phyloP scores from a whole-genome alignment of 2,797 vertebrate genomes.

The Takifugu rubripes region DNA sequence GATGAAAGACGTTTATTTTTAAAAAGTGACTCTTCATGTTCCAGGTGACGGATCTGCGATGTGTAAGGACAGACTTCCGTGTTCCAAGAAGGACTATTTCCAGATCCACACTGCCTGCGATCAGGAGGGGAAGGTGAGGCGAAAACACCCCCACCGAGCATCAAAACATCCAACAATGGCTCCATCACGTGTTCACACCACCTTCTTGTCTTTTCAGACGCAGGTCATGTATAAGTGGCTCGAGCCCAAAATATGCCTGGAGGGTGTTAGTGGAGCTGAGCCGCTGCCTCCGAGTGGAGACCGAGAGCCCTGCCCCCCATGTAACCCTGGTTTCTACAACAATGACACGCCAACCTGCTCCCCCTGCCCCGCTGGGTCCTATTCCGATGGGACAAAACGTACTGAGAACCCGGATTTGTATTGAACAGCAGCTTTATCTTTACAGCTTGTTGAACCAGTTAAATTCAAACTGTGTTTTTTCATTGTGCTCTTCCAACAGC shows the following conservation, averaged over 20 bases:
- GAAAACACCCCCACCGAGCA: not conserved
- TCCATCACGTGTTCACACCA: not conserved
- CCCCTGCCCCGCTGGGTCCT: slow-evolving; percentile 85
- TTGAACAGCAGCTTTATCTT: not conserved
- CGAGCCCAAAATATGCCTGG: slow-evolving; percentile 92
- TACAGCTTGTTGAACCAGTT: not conserved
- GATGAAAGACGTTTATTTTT: not conserved
- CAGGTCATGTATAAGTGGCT: slow-evolving; percentile 94
- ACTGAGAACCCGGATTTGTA: slow-evolving; percentile 14
- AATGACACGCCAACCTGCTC: slow-evolving; percentile 87
- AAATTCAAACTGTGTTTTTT: not conserved
- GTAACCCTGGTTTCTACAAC: slow-evolving; percentile 96
- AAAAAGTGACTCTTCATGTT: slow-evolving; percentile 1
- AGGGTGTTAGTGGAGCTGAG: slow-evolving; percentile 77
- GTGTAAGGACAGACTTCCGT: slow-evolving; percentile 82
- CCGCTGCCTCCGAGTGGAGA: slow-evolving; percentile 86
- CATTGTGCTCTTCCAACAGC: slow-evolving; percentile 61
- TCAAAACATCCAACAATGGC: not conserved
- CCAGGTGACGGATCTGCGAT: slow-evolving; percentile 85
- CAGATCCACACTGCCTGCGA: slow-evolving; percentile 93
- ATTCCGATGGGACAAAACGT: slow-evolving; percentile 86
- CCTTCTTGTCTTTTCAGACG: slow-evolving; percentile 74
- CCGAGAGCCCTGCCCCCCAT: slow-evolving; percentile 90
- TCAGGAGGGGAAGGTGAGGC: slow-evolving; percentile 86
- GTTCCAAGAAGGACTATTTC: slow-evolving; percentile 90